Conservation (phyloP, 2,113 vertebrate species). For the Mola mola region DNA sequence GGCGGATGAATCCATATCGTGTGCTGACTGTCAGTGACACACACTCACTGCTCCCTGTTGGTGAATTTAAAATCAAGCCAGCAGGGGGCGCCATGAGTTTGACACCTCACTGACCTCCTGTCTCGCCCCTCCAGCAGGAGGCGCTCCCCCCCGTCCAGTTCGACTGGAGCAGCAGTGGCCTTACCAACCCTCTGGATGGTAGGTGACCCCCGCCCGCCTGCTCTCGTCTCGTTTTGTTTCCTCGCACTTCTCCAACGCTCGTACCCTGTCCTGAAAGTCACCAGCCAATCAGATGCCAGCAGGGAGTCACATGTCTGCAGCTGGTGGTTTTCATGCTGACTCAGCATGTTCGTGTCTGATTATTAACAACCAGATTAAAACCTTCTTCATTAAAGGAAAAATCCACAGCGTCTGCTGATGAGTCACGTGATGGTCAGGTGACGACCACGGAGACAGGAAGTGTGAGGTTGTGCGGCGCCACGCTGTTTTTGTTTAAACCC, state of each 20-base stretch:
- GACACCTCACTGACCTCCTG: background rate
- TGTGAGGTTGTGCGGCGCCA: background rate
- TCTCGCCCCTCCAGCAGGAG: constrained; percentile 85
- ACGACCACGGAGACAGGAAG: background rate
- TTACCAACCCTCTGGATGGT: constrained; percentile 99
- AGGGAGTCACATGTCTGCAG: background rate
- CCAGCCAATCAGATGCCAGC: constrained; percentile 13
- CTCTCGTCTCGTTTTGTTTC: rapidly evolving
- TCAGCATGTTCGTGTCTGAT: background rate
- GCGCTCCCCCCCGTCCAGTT: constrained; percentile 98
- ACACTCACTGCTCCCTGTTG: no score
- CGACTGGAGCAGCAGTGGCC: constrained; percentile 99
- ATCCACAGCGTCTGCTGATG: no score
- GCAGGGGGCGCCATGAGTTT: no score
- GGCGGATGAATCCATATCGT: no score
- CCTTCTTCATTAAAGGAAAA: constrained; percentile 8
- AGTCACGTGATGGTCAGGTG: no score
- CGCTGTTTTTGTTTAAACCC: no score
- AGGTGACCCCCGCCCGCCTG: constrained; percentile 67
- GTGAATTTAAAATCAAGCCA: no score
- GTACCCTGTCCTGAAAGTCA: background rate
- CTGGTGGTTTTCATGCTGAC: background rate
- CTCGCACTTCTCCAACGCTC: background rate
- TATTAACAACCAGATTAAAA: background rate
- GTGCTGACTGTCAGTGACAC: no score